Percentiles rank a stretch among this genome's conserved stretches.
phyloP scores from a whole-genome alignment of 2,888 invertebrate genomes.

The Phortica magna region DNA sequence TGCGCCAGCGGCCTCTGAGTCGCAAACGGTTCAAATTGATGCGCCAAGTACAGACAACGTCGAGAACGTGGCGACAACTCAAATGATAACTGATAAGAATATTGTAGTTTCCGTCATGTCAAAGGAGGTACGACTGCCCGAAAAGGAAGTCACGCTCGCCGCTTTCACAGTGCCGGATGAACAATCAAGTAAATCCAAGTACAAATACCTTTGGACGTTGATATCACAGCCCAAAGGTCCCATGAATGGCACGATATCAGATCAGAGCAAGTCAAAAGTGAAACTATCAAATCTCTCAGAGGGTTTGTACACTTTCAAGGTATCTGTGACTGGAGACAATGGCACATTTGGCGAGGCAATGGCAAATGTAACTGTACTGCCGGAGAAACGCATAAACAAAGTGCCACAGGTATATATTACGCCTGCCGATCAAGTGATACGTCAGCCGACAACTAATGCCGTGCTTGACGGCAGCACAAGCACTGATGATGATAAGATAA shows the following conservation, averaged over 20 bases:
- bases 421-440: constrained; percentile 90
- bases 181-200: constrained; percentile 83
- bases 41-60: constrained; percentile 53
- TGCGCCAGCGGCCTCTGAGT: constrained; percentile 39
- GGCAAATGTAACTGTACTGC: constrained; percentile 93
- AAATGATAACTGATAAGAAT: constrained; percentile 80
- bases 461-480: constrained; percentile 92
- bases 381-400: constrained; percentile 89
- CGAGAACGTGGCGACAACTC: constrained; percentile 33
- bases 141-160: constrained; percentile 89
- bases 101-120: constrained; percentile 87
- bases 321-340: constrained; percentile 86
- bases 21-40: neutral
- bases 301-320: constrained; percentile 93
- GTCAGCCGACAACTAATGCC: constrained; percentile 92
- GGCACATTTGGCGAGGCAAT: constrained; percentile 88
- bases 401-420: constrained; percentile 92
- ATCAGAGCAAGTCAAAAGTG: constrained; percentile 90
- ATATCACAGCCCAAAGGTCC: constrained; percentile 90
- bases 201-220: constrained; percentile 93
- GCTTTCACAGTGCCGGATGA: constrained; percentile 90
- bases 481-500: constrained; percentile 90
- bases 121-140: constrained; percentile 89
- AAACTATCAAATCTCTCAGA: constrained; percentile 90
- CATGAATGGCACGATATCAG: constrained; percentile 86